These are phyloP conservation scores for Paraplagusia blochii DNA, from an alignment of 2,113 vertebrate species.

Conservation along the genomic window DNA sequence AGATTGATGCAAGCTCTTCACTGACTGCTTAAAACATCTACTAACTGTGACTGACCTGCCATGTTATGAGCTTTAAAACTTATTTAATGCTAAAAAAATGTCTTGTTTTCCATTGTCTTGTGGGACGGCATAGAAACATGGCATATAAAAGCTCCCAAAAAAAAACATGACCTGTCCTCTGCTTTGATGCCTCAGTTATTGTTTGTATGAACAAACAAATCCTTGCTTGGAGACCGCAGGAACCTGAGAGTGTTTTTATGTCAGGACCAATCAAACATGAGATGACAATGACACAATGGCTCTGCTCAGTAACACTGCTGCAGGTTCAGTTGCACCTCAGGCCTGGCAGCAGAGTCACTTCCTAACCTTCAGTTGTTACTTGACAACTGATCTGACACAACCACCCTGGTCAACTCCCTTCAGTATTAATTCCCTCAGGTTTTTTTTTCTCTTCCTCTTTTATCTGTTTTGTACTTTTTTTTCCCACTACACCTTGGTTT, in stretches of 20 bases:
- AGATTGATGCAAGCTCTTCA: no score
- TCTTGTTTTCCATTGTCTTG: background rate
- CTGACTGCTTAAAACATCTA: background rate
- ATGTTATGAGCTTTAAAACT: no score
- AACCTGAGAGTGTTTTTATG: constrained; percentile 41
- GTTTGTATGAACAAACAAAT: constrained; percentile 35
- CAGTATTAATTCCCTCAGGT: background rate
- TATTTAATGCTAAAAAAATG: no score
- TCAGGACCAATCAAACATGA: constrained; percentile 36
- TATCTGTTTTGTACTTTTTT: constrained; percentile 2
- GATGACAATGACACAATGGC: constrained; percentile 43
- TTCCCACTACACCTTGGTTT: background rate
- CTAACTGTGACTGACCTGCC: background rate
- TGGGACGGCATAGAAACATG: background rate
- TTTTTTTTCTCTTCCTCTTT: background rate
- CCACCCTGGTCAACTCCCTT: background rate
- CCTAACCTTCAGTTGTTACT: constrained; percentile 14
- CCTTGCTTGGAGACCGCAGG: constrained; percentile 21
- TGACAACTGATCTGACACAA: constrained; percentile 12
- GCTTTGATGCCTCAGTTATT: constrained; percentile 47
- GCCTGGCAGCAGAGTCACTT: constrained; percentile 7
- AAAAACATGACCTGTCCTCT: constrained; percentile 1
- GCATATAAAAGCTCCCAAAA: background rate
- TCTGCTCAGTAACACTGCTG: background rate
- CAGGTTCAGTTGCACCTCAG: constrained; percentile 12